A percentile compares a stretch with the other conserved stretches of the same genome.
Evolutionary conservation across 2,888 invertebrate genomes (phyloP).

Genomic region (Neria commutata): DNA sequence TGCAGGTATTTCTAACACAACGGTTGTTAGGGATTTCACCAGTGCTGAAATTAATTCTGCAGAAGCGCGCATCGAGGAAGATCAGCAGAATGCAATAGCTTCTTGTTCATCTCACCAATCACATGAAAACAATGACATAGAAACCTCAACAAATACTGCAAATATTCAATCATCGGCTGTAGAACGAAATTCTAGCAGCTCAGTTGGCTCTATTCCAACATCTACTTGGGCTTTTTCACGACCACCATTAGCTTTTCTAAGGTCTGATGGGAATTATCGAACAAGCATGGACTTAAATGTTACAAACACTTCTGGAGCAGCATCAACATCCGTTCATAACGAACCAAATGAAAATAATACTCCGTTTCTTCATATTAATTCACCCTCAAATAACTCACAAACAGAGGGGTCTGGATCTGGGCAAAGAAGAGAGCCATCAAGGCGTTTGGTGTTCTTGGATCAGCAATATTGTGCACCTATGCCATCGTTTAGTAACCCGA

Average conservation of each 20-base stretch:
- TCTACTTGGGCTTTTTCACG: slow-evolving; percentile 24
- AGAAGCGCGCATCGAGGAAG: slow-evolving; percentile 14
- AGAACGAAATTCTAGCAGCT: slow-evolving; percentile 8
- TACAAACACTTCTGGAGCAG: slow-evolving; percentile 1
- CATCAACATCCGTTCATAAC: background rate
- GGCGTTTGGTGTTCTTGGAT: slow-evolving; percentile 48
- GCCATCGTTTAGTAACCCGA: slow-evolving; percentile 65
- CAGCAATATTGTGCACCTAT: slow-evolving; percentile 56
- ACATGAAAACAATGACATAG: too few relatives aligned
- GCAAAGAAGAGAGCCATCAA: slow-evolving; percentile 24
- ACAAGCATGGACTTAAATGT: slow-evolving; percentile 11
- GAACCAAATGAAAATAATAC: slow-evolving; percentile 15
- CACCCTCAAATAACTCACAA: slow-evolving; percentile 16
- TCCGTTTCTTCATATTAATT: slow-evolving; percentile 8
- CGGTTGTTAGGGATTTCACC: background rate
- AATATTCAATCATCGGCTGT: background rate
- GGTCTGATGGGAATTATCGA: slow-evolving; percentile 12
- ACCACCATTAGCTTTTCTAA: slow-evolving; percentile 18
- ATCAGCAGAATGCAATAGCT: slow-evolving; percentile 8
- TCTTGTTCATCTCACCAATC: background rate
- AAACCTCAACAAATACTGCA: background rate
- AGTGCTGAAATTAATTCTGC: slow-evolving; percentile 7
- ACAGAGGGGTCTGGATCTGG: background rate
- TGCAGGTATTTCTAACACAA: background rate
- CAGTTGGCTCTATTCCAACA: slow-evolving; percentile 21